Evolutionary conservation across 1,140 invertebrate genomes (phyloP), one percentile per base, ranked within the genome.

Genomic region (Aphaenogaster floridana): DNA sequence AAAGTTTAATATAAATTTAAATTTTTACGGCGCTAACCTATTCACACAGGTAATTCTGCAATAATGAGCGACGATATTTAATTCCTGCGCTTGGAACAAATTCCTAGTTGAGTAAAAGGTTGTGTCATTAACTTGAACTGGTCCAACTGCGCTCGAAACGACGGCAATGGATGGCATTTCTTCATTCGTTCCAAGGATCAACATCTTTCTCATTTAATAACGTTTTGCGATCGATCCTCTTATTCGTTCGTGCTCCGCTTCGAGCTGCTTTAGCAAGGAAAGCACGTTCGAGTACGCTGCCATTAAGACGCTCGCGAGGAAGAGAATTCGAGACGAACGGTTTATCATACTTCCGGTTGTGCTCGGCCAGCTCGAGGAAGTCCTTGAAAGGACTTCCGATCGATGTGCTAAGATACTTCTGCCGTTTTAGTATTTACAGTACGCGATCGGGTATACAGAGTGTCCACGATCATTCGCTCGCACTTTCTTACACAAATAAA

Each of bases 191-290:
- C 42, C 8, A 7, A 45, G 69, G 69, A 76, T 76, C 80, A 84
- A 84, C 80, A 84, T 81, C 78, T 71, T 83, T 21, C 78, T 86
- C 54, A 86, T 86, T 83, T 83, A 86, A 86, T 86, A 86, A 86
- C 54, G 86, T 86, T 71, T 69, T 66, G 64, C 66, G 54, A 71
- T 68, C 78, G 45, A 86, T 83, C 78, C 78, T 69, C 63, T 86
- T 86, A 77, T 66, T 48, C 63, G 63, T 71, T 61, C 78, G 66
- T 71, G 45, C 45, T 45, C 34, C 78, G 64, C 39, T 86, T 63
- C 45, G 36, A 59, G 77, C 45, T 42, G 68, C 36, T 86, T 86
- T 63, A 83, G 66, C 57, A 83, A 68, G 86, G 54, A 71, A 72
- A 71, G 78, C 78, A 86, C 86, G 86, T 86, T 71, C 66, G 86